phyloP scores from a whole-genome alignment of 2,113 vertebrate species.

The Hystrix cristata region DNA sequence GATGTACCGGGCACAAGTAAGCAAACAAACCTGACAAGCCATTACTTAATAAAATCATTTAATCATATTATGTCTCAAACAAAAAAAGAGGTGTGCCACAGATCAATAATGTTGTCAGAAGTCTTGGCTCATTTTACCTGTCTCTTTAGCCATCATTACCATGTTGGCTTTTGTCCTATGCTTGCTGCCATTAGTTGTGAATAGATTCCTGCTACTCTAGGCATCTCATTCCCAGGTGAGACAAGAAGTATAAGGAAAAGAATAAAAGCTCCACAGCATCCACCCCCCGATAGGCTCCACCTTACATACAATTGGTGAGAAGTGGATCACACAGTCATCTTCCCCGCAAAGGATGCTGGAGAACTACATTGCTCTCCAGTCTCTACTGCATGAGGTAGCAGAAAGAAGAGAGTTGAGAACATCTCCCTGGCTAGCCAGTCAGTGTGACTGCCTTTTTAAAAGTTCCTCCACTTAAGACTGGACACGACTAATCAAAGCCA shows the following conservation, averaged over 20 bases:
- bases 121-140: background rate
- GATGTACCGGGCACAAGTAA: background rate
- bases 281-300: background rate
- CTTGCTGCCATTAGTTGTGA: background rate
- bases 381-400: background rate
- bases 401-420: background rate
- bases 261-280: background rate
- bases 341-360: background rate
- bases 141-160: background rate
- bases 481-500: background rate
- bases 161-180: background rate
- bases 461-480: background rate
- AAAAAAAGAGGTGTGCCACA: background rate
- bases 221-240: background rate
- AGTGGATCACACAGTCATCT: background rate
- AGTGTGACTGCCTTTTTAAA: background rate
- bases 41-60: background rate
- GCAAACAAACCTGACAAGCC: background rate
- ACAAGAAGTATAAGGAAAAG: background rate
- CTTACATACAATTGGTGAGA: background rate
- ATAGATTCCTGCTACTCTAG: background rate
- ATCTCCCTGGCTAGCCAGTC: background rate
- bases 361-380: background rate
- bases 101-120: background rate
- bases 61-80: conserved; percentile 22